A percentile compares a stretch with the other conserved stretches of the same genome.
These are phyloP conservation scores for Iselma pallidipennis DNA, from an alignment of 2,888 invertebrate genomes.

Conservation along the genomic window DNA sequence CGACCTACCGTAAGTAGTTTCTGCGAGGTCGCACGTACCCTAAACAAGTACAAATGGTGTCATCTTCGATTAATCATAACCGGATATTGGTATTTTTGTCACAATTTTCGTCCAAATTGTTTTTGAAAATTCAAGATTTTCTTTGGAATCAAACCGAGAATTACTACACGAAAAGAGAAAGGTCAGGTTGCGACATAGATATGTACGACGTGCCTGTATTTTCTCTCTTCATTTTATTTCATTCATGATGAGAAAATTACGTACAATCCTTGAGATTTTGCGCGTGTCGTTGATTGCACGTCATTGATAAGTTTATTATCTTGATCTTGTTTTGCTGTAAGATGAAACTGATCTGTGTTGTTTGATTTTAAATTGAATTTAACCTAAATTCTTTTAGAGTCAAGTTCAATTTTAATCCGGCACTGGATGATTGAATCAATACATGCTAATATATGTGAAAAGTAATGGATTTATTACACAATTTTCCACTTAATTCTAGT, in stretches of 20 bases:
- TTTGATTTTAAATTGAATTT: background rate
- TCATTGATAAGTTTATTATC: background rate
- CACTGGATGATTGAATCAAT: too few species aligned
- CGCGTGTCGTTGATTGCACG: background rate
- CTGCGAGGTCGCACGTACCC: conserved; percentile 16
- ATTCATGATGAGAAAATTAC: background rate
- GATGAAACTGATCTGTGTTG: background rate
- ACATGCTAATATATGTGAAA: too few species aligned
- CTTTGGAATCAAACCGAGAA: background rate
- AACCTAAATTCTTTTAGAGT: background rate
- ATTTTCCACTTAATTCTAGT: too few species aligned
- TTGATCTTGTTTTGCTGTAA: background rate
- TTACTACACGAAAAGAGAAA: background rate
- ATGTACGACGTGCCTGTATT: too few species aligned
- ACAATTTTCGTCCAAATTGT: background rate
- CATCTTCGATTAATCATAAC: conserved; percentile 7
- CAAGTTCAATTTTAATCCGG: background rate
- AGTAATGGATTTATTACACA: too few species aligned
- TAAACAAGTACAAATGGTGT: conserved; percentile 10
- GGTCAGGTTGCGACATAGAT: background rate
- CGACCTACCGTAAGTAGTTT: conserved; percentile 6
- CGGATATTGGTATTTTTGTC: background rate
- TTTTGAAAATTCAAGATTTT: too few species aligned
- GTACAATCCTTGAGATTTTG: background rate
- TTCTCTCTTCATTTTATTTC: background rate